Conservation (phyloP, 2,888 invertebrate species). For the Dendrolimus pini region DNA sequence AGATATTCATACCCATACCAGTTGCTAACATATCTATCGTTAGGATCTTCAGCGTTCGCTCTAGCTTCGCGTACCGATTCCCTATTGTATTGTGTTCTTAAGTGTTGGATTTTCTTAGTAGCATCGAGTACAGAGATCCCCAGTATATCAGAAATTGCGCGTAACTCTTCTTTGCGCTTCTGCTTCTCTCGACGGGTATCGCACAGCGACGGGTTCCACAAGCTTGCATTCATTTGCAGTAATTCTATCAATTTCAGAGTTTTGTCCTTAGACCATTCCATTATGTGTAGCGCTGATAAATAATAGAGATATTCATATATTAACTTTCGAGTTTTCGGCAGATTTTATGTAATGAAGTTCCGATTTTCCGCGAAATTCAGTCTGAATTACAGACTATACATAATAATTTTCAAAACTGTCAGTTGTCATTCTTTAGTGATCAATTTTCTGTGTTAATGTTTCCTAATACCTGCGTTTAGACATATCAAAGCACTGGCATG, state of each 20-base stretch:
- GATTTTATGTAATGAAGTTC: constrained; percentile 38
- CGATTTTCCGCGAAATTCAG: constrained; percentile 33
- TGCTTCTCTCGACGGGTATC: constrained; percentile 63
- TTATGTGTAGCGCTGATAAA: constrained; percentile 11
- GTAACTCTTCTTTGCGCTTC: constrained; percentile 59
- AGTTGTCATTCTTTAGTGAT: too few relatives aligned
- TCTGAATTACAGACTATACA: too few relatives aligned
- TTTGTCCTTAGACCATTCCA: constrained; percentile 72
- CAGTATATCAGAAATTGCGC: constrained; percentile 52
- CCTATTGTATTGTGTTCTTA: constrained; percentile 78
- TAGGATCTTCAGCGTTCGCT: constrained; percentile 64
- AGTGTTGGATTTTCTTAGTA: constrained; percentile 78
- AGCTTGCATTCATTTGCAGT: constrained; percentile 54
- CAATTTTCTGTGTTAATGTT: too few relatives aligned
- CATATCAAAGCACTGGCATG: too few relatives aligned
- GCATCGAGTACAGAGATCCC: constrained; percentile 61
- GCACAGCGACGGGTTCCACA: constrained; percentile 64
- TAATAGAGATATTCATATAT: constrained; percentile 3
- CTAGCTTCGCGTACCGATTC: constrained; percentile 74
- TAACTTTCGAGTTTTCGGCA: constrained; percentile 24
- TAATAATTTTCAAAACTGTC: too few relatives aligned
- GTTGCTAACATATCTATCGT: constrained; percentile 68
- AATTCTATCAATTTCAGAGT: constrained; percentile 64
- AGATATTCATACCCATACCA: constrained; percentile 78
- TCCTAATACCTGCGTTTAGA: too few relatives aligned